Percentiles rank a stretch among this genome's conserved stretches.
These are phyloP conservation scores for Silurus glanis DNA, from an alignment of 2,113 vertebrate genomes.

Conservation along the genomic window DNA sequence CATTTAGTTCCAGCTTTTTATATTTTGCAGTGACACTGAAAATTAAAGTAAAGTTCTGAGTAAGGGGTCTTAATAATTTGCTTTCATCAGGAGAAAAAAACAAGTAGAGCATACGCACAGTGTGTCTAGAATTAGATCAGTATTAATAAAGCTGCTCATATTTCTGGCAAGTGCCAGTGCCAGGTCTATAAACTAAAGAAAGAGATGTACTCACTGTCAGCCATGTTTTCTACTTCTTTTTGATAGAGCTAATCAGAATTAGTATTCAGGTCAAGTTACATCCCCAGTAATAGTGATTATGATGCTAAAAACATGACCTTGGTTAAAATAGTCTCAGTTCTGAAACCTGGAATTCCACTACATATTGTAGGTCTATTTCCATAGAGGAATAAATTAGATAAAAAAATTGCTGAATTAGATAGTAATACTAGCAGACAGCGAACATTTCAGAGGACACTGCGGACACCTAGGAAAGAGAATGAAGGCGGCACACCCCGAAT, in stretches of 20 bases:
- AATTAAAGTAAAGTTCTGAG: slow-evolving; percentile 38
- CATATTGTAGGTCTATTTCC: not conserved
- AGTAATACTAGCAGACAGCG: slow-evolving; percentile 19
- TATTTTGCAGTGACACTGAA: slow-evolving; percentile 61
- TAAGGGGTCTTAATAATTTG: slow-evolving; percentile 45
- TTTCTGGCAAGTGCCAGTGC: slow-evolving; percentile 21
- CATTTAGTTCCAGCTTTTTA: slow-evolving; percentile 57
- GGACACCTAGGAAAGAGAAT: slow-evolving; percentile 26
- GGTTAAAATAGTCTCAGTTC: not conserved
- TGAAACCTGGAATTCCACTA: not conserved
- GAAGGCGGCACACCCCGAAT: slow-evolving; percentile 2
- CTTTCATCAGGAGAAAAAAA: slow-evolving; percentile 36
- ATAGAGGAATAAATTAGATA: not conserved
- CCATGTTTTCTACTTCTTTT: slow-evolving; percentile 18
- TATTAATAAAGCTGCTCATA: slow-evolving; percentile 28
- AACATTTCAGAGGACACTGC: slow-evolving; percentile 8
- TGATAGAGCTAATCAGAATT: not conserved
- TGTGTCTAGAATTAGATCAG: slow-evolving; percentile 22
- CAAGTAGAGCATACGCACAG: not conserved
- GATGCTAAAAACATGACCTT: slow-evolving; percentile 1
- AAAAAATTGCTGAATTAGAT: not conserved
- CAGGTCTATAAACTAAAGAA: slow-evolving; percentile 42
- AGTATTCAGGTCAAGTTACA: slow-evolving; percentile 19
- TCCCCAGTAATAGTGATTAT: slow-evolving; percentile 23
- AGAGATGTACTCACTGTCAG: slow-evolving; percentile 37